phyloP scores from a whole-genome alignment of 2,888 invertebrate genomes.

The Ceratothoa steindachneri region DNA sequence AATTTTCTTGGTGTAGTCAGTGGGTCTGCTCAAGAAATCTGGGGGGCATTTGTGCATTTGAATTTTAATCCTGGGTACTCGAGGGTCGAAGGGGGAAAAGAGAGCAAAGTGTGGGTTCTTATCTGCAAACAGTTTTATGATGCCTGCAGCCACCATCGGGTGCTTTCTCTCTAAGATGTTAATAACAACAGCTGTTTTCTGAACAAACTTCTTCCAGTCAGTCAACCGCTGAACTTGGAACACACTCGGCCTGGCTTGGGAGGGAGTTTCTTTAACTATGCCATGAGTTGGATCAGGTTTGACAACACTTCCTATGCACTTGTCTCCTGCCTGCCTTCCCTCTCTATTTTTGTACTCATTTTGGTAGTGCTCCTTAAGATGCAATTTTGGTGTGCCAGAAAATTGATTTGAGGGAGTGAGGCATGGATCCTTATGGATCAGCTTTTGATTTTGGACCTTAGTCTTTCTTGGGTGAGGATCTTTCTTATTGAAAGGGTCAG shows the following conservation, averaged over 20 bases:
- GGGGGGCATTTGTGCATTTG: constrained; percentile 63
- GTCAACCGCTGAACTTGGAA: constrained; percentile 25
- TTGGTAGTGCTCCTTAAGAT: not conserved
- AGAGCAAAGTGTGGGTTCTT: constrained; percentile 62
- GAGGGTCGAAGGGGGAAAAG: constrained; percentile 72
- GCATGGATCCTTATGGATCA: no score
- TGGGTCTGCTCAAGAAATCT: constrained; percentile 59
- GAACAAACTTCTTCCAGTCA: constrained; percentile 41
- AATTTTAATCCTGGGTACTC: constrained; percentile 73
- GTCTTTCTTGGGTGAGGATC: no score
- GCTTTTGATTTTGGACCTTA: no score
- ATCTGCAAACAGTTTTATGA: constrained; percentile 60
- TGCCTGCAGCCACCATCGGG: constrained; percentile 69
- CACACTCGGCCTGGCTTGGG: constrained; percentile 19
- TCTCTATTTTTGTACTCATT: not conserved
- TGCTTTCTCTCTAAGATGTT: constrained; percentile 70
- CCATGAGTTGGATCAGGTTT: not conserved
- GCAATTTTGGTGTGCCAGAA: not conserved
- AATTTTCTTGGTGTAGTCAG: constrained; percentile 58
- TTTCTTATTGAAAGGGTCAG: no score
- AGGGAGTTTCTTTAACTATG: not conserved
- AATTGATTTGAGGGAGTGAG: no score
- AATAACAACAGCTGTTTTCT: constrained; percentile 60
- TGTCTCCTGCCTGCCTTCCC: not conserved
- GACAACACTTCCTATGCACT: not conserved